phyloP scores from a whole-genome alignment of 2,797 vertebrate genomes.

The Crocidura indochinensis region DNA sequence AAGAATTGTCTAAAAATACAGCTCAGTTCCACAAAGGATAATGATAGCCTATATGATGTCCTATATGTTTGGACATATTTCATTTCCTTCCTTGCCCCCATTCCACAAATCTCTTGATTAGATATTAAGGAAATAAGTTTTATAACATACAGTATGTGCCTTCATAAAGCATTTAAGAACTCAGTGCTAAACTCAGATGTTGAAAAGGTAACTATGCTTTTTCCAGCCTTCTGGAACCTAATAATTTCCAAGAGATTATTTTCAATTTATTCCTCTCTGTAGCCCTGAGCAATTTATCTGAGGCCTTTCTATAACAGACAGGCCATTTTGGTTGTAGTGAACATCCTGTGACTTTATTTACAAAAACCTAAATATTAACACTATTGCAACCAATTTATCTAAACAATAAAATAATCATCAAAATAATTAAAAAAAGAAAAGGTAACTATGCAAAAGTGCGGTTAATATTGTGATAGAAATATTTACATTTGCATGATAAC shows the following conservation, averaged over 20 bases:
- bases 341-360: too few species aligned
- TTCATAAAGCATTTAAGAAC: not conserved
- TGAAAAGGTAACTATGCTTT: not conserved
- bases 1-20: not conserved
- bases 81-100: constrained; percentile 20
- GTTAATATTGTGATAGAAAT: not conserved
- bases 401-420: too few species aligned
- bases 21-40: not conserved
- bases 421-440: too few species aligned
- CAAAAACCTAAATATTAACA: too few species aligned
- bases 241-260: not conserved
- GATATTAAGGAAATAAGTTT: not conserved
- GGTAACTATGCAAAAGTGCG: not conserved
- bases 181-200: not conserved
- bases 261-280: not conserved
- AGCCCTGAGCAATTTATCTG: not conserved
- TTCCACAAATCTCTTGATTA: not conserved
- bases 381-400: too few species aligned
- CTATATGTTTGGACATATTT: not conserved
- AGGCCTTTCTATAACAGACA: not conserved
- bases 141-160: not conserved
- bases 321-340: too few species aligned
- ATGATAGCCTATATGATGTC: not conserved
- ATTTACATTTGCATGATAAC: not conserved
- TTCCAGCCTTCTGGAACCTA: not conserved